phyloP scores from a whole-genome alignment of 2,113 vertebrate genomes.

The Gorsachius goisagi region DNA sequence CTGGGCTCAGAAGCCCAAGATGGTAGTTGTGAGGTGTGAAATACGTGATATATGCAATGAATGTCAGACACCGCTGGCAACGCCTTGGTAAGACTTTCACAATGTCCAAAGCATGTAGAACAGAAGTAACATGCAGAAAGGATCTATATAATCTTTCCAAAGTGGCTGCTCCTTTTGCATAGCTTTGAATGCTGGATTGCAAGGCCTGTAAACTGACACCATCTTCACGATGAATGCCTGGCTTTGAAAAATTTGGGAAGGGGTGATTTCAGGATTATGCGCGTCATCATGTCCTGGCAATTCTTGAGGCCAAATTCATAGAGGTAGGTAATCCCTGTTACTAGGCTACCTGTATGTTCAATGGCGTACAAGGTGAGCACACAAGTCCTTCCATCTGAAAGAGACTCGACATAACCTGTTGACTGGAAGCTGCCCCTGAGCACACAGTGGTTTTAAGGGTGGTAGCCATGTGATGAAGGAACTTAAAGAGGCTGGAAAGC shows the following conservation, averaged over 20 bases:
- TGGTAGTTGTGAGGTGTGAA: neutral
- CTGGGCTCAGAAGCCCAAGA: neutral
- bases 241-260: neutral
- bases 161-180: neutral
- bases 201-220: neutral
- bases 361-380: neutral
- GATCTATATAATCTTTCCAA: neutral
- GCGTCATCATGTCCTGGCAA: neutral
- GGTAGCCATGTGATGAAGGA: neutral
- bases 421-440: neutral
- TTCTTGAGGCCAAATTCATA: neutral
- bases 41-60: neutral
- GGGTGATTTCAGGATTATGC: neutral
- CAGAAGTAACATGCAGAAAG: neutral
- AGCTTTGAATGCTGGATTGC: neutral
- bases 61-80: neutral
- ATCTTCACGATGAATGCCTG: neutral
- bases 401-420: neutral
- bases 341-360: fast-evolving
- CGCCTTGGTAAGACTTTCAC: neutral
- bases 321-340: neutral
- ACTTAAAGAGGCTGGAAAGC: neutral
- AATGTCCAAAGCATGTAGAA: neutral
- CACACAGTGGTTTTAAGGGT: neutral
- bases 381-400: neutral